Conservation (phyloP, 2,113 vertebrate species). For the Ochotona princeps region DNA sequence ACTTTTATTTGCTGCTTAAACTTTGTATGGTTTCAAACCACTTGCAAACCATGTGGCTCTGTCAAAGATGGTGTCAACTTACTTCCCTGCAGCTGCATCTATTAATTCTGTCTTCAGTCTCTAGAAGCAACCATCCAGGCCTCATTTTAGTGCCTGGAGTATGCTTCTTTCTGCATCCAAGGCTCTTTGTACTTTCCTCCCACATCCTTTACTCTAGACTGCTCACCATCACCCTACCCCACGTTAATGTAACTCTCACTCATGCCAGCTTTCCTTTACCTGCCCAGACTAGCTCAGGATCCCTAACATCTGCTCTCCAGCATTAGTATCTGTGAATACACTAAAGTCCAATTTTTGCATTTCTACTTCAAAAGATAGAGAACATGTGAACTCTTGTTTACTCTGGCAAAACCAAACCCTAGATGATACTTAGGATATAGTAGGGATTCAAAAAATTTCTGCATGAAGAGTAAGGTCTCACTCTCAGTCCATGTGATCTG, state of each 20-base stretch:
- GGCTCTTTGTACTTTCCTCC: background rate
- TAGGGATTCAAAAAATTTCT: background rate
- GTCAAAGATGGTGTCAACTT: background rate
- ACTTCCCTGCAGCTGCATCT: background rate
- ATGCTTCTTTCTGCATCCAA: background rate
- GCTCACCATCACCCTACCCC: background rate
- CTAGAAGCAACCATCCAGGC: slow-evolving; percentile 28
- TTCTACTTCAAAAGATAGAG: slow-evolving; percentile 49
- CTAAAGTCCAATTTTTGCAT: slow-evolving; percentile 8
- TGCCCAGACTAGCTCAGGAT: background rate
- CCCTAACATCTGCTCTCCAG: slow-evolving; percentile 25
- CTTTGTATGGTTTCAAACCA: slow-evolving; percentile 39
- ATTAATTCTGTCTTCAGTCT: background rate
- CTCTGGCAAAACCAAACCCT: background rate
- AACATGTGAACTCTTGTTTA: slow-evolving; percentile 4
- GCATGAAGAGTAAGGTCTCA: slow-evolving; percentile 17
- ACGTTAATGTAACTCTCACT: slow-evolving; percentile 14
- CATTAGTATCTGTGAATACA: background rate
- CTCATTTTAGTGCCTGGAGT: slow-evolving; percentile 7
- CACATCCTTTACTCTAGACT: background rate
- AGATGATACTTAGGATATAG: background rate
- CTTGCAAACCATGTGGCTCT: background rate
- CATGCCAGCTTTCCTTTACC: background rate
- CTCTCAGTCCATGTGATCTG: background rate
- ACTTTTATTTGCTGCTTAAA: slow-evolving; percentile 33